Evolutionary conservation across 1,140 invertebrate species (phyloP).

Genomic region (Drosophila athabasca): DNA sequence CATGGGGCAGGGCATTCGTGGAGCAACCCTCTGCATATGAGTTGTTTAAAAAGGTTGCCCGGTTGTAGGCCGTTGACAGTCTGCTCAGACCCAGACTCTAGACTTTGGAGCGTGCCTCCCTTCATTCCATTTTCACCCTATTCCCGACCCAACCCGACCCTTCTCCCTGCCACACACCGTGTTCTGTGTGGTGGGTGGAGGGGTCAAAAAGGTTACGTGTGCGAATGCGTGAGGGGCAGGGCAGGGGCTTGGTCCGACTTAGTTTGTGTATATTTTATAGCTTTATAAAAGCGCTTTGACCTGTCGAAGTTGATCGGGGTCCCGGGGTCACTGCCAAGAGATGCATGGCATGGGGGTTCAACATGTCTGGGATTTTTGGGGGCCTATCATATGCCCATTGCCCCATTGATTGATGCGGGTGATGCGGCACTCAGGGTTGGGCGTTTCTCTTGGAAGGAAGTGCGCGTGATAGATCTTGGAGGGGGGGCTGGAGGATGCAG

Average conservation of each 20-base stretch:
- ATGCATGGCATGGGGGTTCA: conserved; percentile 39
- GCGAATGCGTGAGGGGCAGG: conserved; percentile 30
- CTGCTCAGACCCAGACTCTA: conserved; percentile 40
- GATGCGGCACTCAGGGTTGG: conserved; percentile 3
- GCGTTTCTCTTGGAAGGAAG: not conserved
- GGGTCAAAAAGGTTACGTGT: conserved; percentile 39
- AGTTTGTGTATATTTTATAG: conserved; percentile 74
- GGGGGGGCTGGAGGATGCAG: too few relatives aligned
- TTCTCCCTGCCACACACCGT: too few relatives aligned
- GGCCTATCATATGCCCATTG: conserved; percentile 68
- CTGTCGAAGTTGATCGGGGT: conserved; percentile 62
- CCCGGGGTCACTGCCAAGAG: conserved; percentile 31
- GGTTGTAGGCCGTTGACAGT: conserved; percentile 65
- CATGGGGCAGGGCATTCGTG: not conserved
- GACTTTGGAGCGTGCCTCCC: not conserved
- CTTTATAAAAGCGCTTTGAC: conserved; percentile 71
- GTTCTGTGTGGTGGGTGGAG: too few relatives aligned
- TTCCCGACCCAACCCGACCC: not conserved
- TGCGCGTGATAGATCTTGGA: not conserved
- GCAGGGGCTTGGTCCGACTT: conserved; percentile 22
- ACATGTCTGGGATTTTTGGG: conserved; percentile 45
- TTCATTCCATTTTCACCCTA: conserved; percentile 3
- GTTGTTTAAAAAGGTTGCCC: conserved; percentile 60
- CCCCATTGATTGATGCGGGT: conserved; percentile 60
- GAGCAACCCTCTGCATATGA: conserved; percentile 30